Conservation (phyloP, 2,113 vertebrate genomes). For the Bettongia penicillata region DNA sequence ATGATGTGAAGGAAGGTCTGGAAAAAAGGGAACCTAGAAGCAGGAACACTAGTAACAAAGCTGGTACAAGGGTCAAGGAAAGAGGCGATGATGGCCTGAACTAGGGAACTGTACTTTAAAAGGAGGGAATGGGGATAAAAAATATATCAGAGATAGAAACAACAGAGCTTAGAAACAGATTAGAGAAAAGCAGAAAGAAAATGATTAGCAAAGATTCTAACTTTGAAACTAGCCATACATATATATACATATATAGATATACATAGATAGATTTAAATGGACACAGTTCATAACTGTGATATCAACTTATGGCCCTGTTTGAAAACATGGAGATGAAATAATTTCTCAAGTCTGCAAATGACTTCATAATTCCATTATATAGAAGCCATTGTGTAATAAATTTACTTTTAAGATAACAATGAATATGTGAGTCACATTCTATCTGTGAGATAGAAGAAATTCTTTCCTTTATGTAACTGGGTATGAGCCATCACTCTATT, state of each 20-base stretch:
- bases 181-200: neutral
- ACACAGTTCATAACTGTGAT: conserved; percentile 34
- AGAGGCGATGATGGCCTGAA: neutral
- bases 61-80: neutral
- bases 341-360: conserved; percentile 44
- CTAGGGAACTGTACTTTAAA: neutral
- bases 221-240: conserved; percentile 16
- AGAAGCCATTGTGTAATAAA: conserved; percentile 22
- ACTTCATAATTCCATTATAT: conserved; percentile 45
- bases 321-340: conserved; percentile 13
- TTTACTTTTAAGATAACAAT: conserved; percentile 13
- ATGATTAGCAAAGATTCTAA: neutral
- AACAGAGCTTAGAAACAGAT: neutral
- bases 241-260: neutral
- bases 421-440: neutral
- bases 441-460: neutral
- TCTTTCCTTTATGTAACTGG: neutral
- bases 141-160: neutral
- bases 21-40: neutral
- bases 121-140: neutral
- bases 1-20: neutral
- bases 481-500: neutral
- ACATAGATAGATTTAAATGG: conserved; percentile 7
- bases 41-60: neutral
- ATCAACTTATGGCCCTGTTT: conserved; percentile 25